Base-by-base conservation (phyloP, 1,140 invertebrate genomes). In the Saccostrea cuccullata region DNA sequence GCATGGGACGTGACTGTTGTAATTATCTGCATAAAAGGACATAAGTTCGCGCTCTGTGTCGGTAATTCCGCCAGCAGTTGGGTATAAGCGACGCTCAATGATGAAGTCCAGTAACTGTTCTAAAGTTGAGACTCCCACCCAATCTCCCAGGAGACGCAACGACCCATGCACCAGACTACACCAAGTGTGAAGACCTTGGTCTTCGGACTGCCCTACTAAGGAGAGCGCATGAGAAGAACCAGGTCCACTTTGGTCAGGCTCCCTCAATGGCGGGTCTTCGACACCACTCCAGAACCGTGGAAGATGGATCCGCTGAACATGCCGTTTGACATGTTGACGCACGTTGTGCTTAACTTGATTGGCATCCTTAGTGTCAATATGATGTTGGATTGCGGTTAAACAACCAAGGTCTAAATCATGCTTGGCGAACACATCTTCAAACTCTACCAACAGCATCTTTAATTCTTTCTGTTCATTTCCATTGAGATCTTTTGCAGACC, bases 371-470 rank as follows among this genome's bases (percentile, higher is more conserved):
- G 90, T 91, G 13, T 92, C 86, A 15, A 92, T 92, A 0, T 36
- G 23, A 23, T 91, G 90, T 55, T 84, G 55, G 13, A 90, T 86
- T 0, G n/a, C 89, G 8, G 36, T 64, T 15, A 89, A 87, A 55
- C 82, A 82, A 3, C 90, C 91, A 8, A 91, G 20, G 77, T 91
- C 91, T 8, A 87, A 58, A 26, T 91, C 90, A 89, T 89, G 17
- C 17, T 82, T 9, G 30, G 92, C 87, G 85, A 92, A 91, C 11
- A 91, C 86, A 87, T 91, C 90, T 2, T 82, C 56, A 47, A 73
- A 86, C 5, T 91, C 86, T 0, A 55, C 17, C 12, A 91, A 30
- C 1, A 86, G 55, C 47, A 47, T 47, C 47, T 47, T 47, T 47
- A 47, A 47, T 6, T 47, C 6, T 47, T 11, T 47, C 47, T 47